Percentiles rank a stretch among this genome's conserved stretches.
phyloP scores from a whole-genome alignment of 2,113 vertebrate species.

The Corvus moneduloides region DNA sequence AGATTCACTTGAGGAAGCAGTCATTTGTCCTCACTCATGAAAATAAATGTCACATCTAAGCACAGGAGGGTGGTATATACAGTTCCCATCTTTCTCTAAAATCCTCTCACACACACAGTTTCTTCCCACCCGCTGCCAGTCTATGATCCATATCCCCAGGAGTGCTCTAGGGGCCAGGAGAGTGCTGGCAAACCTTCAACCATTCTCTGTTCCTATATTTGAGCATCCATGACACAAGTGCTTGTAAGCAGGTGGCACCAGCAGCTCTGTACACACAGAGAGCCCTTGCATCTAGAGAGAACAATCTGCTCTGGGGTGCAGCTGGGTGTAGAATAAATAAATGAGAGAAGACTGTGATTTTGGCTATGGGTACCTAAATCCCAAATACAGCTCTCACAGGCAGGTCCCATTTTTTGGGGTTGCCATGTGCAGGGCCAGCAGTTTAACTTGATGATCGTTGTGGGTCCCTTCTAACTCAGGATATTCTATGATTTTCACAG shows the following conservation, averaged over 20 bases:
- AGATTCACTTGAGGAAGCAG: slow-evolving; percentile 61
- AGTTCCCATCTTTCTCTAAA: slow-evolving; percentile 29
- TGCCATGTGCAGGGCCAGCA: neutral
- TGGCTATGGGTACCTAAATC: neutral
- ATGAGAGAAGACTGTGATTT: neutral
- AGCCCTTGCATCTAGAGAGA: neutral
- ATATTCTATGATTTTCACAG: neutral
- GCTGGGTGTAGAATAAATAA: neutral
- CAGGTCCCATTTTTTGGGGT: neutral
- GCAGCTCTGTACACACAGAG: neutral
- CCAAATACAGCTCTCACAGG: neutral
- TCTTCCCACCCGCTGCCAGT: neutral
- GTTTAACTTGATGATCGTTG: neutral
- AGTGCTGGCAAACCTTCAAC: neutral
- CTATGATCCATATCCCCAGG: neutral
- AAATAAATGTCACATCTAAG: slow-evolving; percentile 61
- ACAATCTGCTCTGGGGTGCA: neutral
- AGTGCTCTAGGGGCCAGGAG: neutral
- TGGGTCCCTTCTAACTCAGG: neutral
- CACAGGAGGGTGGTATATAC: slow-evolving; percentile 41
- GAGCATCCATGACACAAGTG: neutral
- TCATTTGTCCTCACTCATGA: slow-evolving; percentile 64
- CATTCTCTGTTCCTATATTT: neutral
- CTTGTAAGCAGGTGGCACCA: neutral
- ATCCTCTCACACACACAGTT: slow-evolving; percentile 3